Percentiles rank a stretch among this genome's conserved stretches.
These are phyloP conservation scores for Cataglyphis livida DNA, from an alignment of 2,888 invertebrate species.

Conservation along the genomic window DNA sequence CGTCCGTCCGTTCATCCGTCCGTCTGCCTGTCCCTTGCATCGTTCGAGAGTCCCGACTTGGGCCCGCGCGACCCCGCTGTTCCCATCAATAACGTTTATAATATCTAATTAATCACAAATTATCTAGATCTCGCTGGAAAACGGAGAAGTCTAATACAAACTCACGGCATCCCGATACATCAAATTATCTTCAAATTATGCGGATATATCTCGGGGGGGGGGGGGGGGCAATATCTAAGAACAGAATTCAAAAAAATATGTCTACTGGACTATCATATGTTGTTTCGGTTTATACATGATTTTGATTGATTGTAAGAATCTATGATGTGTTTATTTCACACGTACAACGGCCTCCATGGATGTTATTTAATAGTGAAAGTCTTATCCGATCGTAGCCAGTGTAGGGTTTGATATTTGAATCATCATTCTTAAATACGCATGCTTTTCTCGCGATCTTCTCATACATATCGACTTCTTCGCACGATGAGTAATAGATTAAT, in stretches of 20 bases:
- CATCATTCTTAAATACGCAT: background rate
- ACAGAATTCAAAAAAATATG: background rate
- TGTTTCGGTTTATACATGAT: background rate
- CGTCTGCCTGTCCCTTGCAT: conserved; percentile 63
- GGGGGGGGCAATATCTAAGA: background rate
- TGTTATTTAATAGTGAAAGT: conserved; percentile 38
- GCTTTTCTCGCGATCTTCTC: conserved; percentile 10
- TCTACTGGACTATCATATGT: background rate
- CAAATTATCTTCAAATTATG: conserved; percentile 38
- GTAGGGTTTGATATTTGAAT: conserved; percentile 26
- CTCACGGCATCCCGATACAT: conserved; percentile 8
- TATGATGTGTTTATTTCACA: background rate
- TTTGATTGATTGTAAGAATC: background rate
- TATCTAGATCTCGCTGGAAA: conserved; percentile 81
- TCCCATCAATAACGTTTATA: conserved; percentile 84
- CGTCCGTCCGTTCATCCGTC: conserved; percentile 47
- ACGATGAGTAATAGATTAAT: conserved; percentile 5
- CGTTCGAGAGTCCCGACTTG: conserved; percentile 50
- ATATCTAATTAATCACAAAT: conserved; percentile 85
- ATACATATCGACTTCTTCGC: conserved; percentile 14
- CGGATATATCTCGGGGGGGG: background rate
- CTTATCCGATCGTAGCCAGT: background rate
- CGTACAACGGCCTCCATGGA: background rate
- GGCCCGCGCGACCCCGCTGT: conserved; percentile 69
- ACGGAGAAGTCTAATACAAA: conserved; percentile 56